phyloP scores from a whole-genome alignment of 2,797 vertebrate genomes.

The Sarcoramphus papa region DNA sequence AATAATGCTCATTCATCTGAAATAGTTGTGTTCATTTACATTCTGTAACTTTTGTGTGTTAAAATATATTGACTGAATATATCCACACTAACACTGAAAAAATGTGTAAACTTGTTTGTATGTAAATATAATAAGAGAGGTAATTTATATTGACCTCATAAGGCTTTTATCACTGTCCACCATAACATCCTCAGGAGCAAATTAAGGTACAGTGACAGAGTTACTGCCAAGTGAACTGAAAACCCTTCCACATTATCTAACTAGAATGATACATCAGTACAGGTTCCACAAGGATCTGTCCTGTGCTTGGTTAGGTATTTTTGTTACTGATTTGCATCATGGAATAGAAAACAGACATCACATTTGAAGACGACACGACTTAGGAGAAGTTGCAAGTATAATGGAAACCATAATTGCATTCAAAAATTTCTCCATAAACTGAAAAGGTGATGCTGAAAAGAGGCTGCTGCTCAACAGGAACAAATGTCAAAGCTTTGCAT shows the following conservation, averaged over 20 bases:
- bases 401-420: not conserved
- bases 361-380: not conserved
- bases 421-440: not conserved
- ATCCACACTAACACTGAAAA: not conserved
- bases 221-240: not conserved
- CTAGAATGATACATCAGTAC: not conserved
- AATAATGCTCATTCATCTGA: not conserved
- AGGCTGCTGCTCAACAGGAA: not conserved
- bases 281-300: not conserved
- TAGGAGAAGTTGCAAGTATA: not conserved
- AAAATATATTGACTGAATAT: not conserved
- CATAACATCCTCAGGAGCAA: not conserved
- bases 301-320: not conserved
- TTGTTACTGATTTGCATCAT: not conserved
- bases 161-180: not conserved
- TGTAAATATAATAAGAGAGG: not conserved
- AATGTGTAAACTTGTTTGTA: not conserved
- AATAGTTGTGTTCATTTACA: not conserved
- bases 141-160: not conserved
- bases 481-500: not conserved
- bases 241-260: not conserved
- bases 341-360: not conserved
- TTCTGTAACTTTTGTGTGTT: not conserved
- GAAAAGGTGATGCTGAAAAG: not conserved
- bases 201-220: not conserved